A percentile compares a stretch with the other conserved stretches of the same genome.
Evolutionary conservation across 2,797 vertebrate species (phyloP).

Genomic region (Pangasius djambal): DNA sequence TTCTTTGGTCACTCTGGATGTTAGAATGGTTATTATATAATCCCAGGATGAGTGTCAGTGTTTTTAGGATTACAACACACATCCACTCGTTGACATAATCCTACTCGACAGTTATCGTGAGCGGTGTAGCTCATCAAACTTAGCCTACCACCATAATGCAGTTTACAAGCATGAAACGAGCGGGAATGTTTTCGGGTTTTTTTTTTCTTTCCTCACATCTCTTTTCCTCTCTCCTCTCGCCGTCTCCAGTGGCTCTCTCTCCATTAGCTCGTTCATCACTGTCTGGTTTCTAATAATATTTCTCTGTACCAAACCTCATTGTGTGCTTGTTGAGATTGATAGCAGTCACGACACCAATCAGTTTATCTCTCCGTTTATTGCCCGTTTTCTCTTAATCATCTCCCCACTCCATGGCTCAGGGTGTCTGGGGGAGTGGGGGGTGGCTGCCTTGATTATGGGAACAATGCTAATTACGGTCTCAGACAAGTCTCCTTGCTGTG

Average conservation of each 20-base stretch:
- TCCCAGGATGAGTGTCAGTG: slow-evolving; percentile 2
- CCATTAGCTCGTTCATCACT: slow-evolving; percentile 80
- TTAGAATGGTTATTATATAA: slow-evolving; percentile 9
- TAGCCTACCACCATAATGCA: slow-evolving; percentile 15
- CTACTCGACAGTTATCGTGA: slow-evolving; percentile 8
- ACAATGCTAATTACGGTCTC: slow-evolving; percentile 75
- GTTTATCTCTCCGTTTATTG: slow-evolving; percentile 84
- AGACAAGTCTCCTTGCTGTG: slow-evolving; percentile 65
- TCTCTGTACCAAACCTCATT: slow-evolving; percentile 84
- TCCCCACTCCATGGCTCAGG: slow-evolving; percentile 64
- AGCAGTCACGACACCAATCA: slow-evolving; percentile 83
- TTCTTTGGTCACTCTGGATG: slow-evolving; percentile 4
- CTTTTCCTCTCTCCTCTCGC: slow-evolving; percentile 52
- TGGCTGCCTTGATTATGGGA: slow-evolving; percentile 70
- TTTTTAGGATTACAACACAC: slow-evolving; percentile 21
- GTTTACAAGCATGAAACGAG: slow-evolving; percentile 10
- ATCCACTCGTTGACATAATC: neutral
- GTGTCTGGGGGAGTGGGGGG: slow-evolving; percentile 63
- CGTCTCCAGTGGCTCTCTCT: slow-evolving; percentile 59
- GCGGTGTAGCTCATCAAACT: slow-evolving; percentile 26
- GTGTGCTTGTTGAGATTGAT: slow-evolving; percentile 84
- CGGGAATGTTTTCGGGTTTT: neutral
- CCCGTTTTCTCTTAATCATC: slow-evolving; percentile 84
- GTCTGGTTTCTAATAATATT: slow-evolving; percentile 88
- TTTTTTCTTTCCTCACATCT: slow-evolving; percentile 23